Evolutionary conservation across 2,113 vertebrate species (phyloP).

Genomic region (Myocastor coypus): DNA sequence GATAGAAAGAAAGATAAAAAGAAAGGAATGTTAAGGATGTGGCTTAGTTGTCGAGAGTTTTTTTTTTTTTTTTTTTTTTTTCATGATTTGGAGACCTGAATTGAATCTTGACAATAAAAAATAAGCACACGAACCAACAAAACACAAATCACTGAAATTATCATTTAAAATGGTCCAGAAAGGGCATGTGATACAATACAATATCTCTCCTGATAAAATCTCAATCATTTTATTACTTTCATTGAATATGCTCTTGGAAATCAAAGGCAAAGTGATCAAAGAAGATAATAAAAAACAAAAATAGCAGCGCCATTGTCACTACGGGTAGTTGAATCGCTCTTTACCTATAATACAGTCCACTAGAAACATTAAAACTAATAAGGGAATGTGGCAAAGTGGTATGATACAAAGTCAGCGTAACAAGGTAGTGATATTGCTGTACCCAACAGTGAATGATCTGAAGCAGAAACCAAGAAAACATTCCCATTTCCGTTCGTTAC

Average conservation of each 20-base stretch:
- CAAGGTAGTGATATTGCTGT: neutral
- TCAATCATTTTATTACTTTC: neutral
- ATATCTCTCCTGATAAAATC: neutral
- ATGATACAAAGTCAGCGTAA: neutral
- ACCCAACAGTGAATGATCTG: neutral
- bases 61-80: neutral
- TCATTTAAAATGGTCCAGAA: neutral
- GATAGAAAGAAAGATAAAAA: neutral
- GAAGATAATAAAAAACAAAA: neutral
- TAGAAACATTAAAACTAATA: neutral
- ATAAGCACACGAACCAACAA: neutral
- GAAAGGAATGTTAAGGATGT: neutral
- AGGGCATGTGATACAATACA: neutral
- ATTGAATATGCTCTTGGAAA: neutral
- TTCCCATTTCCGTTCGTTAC: neutral
- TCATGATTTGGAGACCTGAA: neutral
- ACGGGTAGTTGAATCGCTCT: neutral
- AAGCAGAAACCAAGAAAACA: neutral
- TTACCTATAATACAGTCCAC: neutral
- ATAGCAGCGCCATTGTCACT: neutral
- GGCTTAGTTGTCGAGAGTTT: neutral
- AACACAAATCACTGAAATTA: neutral
- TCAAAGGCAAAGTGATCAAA: neutral
- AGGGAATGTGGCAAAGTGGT: neutral
- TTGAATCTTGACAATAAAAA: neutral